A percentile compares a stretch with the other conserved stretches of the same genome.
phyloP scores from a whole-genome alignment of 2,888 invertebrate species.

The Amphipoea oculea region DNA sequence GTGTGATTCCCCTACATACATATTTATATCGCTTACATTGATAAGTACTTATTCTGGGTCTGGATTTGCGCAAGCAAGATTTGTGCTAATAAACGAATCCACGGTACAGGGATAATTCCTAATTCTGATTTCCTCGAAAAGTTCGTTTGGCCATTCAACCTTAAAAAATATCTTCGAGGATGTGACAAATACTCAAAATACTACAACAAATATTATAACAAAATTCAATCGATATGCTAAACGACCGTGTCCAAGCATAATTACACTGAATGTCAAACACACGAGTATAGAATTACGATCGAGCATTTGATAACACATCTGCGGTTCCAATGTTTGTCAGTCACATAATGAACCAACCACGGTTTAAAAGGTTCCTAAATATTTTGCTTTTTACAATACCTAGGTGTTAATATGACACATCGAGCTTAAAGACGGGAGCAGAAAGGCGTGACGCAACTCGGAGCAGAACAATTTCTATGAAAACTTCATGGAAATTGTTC shows the following conservation, averaged over 20 bases:
- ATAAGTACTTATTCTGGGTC: not conserved
- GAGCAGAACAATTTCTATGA: not conserved
- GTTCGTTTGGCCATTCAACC: not conserved
- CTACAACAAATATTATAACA: not conserved
- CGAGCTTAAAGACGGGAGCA: not conserved
- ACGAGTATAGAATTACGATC: constrained; percentile 35
- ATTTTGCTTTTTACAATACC: not conserved
- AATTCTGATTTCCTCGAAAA: not conserved
- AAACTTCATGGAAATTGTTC: not conserved
- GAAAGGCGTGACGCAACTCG: not conserved
- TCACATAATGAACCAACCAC: constrained; percentile 45
- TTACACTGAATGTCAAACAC: constrained; percentile 30
- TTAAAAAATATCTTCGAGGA: not conserved
- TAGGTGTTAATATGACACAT: not conserved
- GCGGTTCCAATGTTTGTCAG: constrained; percentile 19
- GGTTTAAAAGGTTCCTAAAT: constrained; percentile 6
- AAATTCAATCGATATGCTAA: constrained; percentile 20
- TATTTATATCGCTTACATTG: not conserved
- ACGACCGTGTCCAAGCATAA: constrained; percentile 34
- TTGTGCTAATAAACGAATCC: not conserved
- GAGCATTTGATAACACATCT: constrained; percentile 32
- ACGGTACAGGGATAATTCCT: not conserved
- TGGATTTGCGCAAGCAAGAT: not conserved
- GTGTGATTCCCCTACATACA: not conserved
- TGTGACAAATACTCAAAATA: not conserved